Conservation (phyloP, 2,113 vertebrate species). For the Sporophila hypoxantha region DNA sequence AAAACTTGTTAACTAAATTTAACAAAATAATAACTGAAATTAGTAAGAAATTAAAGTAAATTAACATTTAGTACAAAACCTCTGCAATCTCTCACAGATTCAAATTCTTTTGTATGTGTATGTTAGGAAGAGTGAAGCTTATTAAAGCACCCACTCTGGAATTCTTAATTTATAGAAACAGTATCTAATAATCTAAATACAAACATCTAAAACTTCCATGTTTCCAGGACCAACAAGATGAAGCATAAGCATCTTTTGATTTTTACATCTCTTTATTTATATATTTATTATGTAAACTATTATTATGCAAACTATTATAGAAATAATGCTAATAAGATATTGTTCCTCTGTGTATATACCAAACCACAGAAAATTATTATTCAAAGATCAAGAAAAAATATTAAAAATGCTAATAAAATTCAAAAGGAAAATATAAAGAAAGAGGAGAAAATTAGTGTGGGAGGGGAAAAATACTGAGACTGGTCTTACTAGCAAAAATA, state of each 20-base stretch:
- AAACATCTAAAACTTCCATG: neutral
- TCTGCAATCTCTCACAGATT: neutral
- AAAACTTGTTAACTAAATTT: neutral
- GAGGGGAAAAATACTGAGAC: neutral
- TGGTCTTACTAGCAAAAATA: neutral
- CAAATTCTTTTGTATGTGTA: neutral
- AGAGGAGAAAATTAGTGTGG: neutral
- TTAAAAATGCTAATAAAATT: neutral
- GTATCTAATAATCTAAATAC: neutral
- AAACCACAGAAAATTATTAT: neutral
- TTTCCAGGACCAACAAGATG: neutral
- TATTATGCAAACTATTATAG: neutral
- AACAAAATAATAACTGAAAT: neutral
- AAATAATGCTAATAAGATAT: neutral
- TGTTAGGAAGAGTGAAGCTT: neutral
- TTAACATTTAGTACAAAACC: neutral
- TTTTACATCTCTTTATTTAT: neutral
- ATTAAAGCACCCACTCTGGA: neutral
- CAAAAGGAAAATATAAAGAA: neutral
- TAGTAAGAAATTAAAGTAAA: neutral
- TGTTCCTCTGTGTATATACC: neutral
- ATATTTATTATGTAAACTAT: neutral
- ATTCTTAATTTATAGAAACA: neutral
- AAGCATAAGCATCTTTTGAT: neutral
- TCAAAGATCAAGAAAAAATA: neutral